A percentile compares a stretch with the other conserved stretches of the same genome.
phyloP scores from a whole-genome alignment of 64 coral and sea anemone species.

The Anthopleura sola region DNA sequence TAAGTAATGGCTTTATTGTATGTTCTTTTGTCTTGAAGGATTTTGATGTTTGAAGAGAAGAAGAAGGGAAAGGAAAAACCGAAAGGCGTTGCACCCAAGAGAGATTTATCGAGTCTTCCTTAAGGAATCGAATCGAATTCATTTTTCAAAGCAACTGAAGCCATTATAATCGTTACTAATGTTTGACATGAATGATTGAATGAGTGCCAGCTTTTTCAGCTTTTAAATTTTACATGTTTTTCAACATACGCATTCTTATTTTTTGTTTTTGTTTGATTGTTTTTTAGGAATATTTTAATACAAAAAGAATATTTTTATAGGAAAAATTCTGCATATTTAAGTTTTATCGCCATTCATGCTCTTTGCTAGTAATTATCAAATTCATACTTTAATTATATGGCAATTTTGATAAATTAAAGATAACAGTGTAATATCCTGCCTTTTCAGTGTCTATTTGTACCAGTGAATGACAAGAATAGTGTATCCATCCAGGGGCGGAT shows the following conservation, averaged over 20 bases:
- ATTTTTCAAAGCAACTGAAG: background rate
- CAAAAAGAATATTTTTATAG: background rate
- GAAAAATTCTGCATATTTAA: background rate
- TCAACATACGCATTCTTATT: no score
- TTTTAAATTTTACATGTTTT: no score
- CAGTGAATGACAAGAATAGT: no score
- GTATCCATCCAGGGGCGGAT: no score
- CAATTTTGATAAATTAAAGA: no score
- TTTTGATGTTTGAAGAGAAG: constrained; percentile 83
- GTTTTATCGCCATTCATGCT: background rate
- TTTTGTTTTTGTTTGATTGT: background rate
- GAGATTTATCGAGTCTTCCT: constrained; percentile 81
- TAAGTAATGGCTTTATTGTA: background rate
- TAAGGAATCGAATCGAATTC: constrained; percentile 17
- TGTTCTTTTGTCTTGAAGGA: constrained; percentile 42
- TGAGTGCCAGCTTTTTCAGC: no score
- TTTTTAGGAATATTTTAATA: background rate
- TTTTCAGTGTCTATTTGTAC: no score
- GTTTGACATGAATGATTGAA: no score
- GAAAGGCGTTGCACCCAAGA: constrained; percentile 59
- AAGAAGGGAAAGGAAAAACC: constrained; percentile 79
- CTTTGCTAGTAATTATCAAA: no score
- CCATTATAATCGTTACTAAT: background rate
- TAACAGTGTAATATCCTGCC: no score
- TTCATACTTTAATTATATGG: no score